Evolutionary conservation across 2,888 invertebrate species (phyloP), one percentile per base, ranked within the genome.

Genomic region (Drosophila emarginata): DNA sequence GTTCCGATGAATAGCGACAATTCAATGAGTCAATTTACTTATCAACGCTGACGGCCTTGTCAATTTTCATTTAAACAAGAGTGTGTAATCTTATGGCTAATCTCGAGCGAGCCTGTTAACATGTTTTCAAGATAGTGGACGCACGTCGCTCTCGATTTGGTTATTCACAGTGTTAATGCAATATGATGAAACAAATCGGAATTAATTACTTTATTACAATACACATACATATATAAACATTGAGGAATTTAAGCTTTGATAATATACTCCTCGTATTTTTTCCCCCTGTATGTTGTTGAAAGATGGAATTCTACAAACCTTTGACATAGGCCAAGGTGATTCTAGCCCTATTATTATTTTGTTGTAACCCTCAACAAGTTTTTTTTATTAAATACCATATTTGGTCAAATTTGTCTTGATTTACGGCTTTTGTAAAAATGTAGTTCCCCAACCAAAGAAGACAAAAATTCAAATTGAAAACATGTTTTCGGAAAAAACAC

Each of bases 91-190:
- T 26, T 39, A 7, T n/a, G 15, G 51, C 37, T 64, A 71, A 71
- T 71, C 70, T 71, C 15, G 51, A 18, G 15, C 21, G 21, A 45
- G 39, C 64, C 54, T 51, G 62, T 15, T 51, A 66, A 51, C 65
- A 71, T 71, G 65, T 52, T 59, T 39, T 26, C 32, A 39, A 60
- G 71, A 71, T 71, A 60, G 51, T 28, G 51, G 51, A 52, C 68
- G 40, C 40, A 40, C 62, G 68, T 68, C 62, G 68, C 40, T 37
- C 7, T 56, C 56, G 65, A 71, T 57, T 70, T 40, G 37, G 21
- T 4, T 61, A 11, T 26, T 40, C 36, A 70, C 69, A 70, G 68
- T 62, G 52, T 57, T 36, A 11, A 18, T 40, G 9, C 37, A 57
- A 63, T 69, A 69, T 45, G 57, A 6, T 9, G 18, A 18, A 65